Evolutionary conservation across 2,113 vertebrate species (phyloP), one percentile per base, ranked within the genome.

Genomic region (Thymallus thymallus): DNA sequence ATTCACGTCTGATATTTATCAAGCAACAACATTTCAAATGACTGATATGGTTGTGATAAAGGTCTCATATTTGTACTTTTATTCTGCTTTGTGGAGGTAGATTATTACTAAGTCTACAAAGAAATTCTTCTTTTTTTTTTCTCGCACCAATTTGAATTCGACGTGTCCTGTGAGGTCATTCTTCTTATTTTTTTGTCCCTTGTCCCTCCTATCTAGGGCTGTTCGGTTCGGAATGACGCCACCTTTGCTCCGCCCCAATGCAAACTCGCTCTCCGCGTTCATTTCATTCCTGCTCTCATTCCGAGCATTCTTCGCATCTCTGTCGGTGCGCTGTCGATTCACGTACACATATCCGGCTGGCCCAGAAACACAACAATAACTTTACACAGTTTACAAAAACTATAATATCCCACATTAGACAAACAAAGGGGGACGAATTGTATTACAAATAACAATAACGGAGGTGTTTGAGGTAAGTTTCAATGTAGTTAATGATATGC

Each of bases 221-320:
- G 88, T 89, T 87, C 88, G 85, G 84, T 91, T 91, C 90, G 91
- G 93, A 92, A 94, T 97, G 96, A 96, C 95, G 96, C 94, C 95
- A 95, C 91, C 91, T 87, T 88, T 78, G 88, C 93, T 90, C 93
- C 94, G 91, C 94, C 92, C 92, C 91, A 88, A 89, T 91, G 93
- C 92, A 92, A 94, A 94, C 95, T 95, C 95, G 93, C 93, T 95
- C 94, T 90, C 93, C 91, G 95, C 96, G 96, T 97, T 96, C 96
- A 97, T 97, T 96, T 98, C 96, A 98, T 98, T 97, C 96, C 95
- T 97, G 91, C 85, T 94, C 94, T 96, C 96, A 98, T 98, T 97
- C 96, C 96, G 96, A 91, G 93, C 96, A 98, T 98, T 98, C 96
- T 95, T 96, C 92, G 91, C 95, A 96, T 96, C 95, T 94, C 95